phyloP scores from a whole-genome alignment of 2,113 vertebrate genomes.

The Philantomba maxwellii region DNA sequence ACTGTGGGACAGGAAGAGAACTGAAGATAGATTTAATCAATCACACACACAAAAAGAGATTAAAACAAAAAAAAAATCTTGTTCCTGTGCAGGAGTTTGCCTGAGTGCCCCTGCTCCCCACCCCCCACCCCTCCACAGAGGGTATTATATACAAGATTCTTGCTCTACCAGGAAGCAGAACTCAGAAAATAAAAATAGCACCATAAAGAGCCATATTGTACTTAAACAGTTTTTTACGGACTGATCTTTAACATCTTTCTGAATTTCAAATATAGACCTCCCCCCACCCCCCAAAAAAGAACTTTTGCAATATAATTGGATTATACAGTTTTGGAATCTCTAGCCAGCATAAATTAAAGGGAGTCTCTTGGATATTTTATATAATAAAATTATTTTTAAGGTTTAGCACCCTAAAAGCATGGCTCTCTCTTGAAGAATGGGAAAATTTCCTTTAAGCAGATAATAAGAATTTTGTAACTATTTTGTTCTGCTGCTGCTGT shows the following conservation, averaged over 20 bases:
- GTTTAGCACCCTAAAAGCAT: not conserved
- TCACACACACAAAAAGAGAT: not conserved
- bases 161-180: not conserved
- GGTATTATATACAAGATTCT: not conserved
- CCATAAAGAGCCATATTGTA: not conserved
- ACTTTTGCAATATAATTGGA: not conserved
- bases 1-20: not conserved
- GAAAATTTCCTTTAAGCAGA: not conserved
- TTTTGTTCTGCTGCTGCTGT: not conserved
- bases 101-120: fast-evolving
- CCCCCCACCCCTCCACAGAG: not conserved
- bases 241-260: not conserved
- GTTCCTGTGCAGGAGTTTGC: not conserved
- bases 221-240: not conserved
- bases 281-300: not conserved
- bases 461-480: not conserved
- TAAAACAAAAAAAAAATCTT: not conserved
- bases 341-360: not conserved
- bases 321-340: not conserved
- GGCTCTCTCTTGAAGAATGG: not conserved
- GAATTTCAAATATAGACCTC: conserved; percentile 27
- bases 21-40: not conserved
- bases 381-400: not conserved
- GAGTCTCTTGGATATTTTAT: not conserved
- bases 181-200: not conserved